phyloP scores from a whole-genome alignment of 2,888 invertebrate genomes.

The Arctia plantaginis region DNA sequence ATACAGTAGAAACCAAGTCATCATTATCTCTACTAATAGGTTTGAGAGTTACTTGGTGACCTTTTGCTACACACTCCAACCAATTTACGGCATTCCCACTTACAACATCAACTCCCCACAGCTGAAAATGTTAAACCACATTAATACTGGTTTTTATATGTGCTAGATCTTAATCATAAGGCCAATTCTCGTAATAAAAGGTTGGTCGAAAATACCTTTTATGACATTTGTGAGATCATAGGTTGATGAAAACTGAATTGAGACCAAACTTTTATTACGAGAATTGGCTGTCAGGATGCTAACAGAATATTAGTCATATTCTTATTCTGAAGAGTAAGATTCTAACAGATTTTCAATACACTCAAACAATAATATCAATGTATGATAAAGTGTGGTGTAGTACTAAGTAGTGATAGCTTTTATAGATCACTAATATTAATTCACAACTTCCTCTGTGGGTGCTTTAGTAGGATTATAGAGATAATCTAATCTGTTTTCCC shows the following conservation, averaged over 20 bases:
- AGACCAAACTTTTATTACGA: too few species aligned
- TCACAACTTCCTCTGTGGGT: background rate
- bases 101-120: slow-evolving; percentile 83
- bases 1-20: slow-evolving; percentile 77
- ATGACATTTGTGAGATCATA: too few species aligned
- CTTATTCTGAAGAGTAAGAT: background rate
- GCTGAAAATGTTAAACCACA: slow-evolving; percentile 56
- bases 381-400: background rate
- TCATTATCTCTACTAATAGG: slow-evolving; percentile 80
- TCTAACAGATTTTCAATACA: background rate
- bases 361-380: background rate
- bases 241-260: too few species aligned
- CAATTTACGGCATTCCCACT: slow-evolving; percentile 86
- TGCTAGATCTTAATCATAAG: too few species aligned
- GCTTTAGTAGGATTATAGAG: background rate
- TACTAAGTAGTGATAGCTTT: background rate
- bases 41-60: slow-evolving; percentile 79
- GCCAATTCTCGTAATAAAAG: too few species aligned
- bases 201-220: too few species aligned
- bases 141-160: slow-evolving; percentile 36
- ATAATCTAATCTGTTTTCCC: background rate
- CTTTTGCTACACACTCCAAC: slow-evolving; percentile 86
- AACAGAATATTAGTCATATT: too few species aligned
- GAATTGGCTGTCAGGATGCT: too few species aligned
- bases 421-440: background rate